Conservation (phyloP, 2,797 vertebrate genomes). For the Knipowitschia caucasica region DNA sequence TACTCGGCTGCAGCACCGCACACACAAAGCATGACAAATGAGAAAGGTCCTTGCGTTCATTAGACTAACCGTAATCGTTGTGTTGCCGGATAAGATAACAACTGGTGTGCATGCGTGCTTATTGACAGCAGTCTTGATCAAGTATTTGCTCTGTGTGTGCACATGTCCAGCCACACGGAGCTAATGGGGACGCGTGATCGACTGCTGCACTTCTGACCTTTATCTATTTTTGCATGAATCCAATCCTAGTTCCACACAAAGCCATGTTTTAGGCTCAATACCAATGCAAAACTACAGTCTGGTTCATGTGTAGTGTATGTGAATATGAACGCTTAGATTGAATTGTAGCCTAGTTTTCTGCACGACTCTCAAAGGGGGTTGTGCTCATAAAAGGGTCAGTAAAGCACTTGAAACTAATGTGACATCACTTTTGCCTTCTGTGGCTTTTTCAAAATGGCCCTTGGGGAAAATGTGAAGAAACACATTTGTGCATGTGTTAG, state of each 20-base stretch:
- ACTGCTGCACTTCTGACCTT: conserved; percentile 37
- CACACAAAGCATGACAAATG: conserved; percentile 62
- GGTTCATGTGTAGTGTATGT: no score
- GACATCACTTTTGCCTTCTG: no score
- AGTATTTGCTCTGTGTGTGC: conserved; percentile 24
- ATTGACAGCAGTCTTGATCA: conserved; percentile 48
- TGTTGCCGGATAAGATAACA: conserved; percentile 58
- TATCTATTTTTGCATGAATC: conserved; percentile 5
- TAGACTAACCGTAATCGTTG: conserved; percentile 62
- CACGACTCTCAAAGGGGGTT: no score
- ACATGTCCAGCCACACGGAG: conserved; percentile 19
- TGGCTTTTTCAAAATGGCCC: no score
- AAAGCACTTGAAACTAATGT: no score
- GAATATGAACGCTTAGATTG: no score
- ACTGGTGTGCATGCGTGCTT: conserved; percentile 33
- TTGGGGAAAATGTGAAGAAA: no score
- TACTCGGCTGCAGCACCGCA: conserved; percentile 24
- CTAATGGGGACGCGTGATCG: conserved; percentile 24
- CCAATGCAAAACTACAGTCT: not conserved
- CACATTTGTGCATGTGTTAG: no score
- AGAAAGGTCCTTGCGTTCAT: conserved; percentile 48
- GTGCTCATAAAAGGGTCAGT: no score
- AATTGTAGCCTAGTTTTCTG: no score
- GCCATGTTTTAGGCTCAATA: not conserved
- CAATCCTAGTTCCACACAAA: not conserved